Conservation (phyloP, 2,797 vertebrate genomes). For the Gadopsis bispinosus region DNA sequence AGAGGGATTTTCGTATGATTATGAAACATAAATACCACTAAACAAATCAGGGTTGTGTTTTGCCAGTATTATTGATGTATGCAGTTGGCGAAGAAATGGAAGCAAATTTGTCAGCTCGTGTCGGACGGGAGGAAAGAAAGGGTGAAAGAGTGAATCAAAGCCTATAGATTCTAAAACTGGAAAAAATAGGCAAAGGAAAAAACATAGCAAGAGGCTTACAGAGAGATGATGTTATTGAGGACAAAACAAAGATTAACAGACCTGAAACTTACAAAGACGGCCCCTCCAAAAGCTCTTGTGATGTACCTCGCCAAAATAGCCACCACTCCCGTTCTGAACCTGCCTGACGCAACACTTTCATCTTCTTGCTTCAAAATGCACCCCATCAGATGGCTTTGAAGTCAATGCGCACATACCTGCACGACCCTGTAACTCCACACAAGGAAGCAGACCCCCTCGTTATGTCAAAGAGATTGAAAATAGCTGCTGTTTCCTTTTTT, state of each 20-base stretch:
- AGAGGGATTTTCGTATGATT: conserved; percentile 60
- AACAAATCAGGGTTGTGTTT: conserved; percentile 49
- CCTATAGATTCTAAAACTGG: conserved; percentile 23
- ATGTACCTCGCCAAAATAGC: conserved; percentile 62
- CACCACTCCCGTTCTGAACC: conserved; percentile 58
- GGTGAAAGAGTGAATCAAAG: conserved; percentile 41
- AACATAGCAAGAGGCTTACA: conserved; percentile 26
- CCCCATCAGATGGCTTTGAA: conserved; percentile 81
- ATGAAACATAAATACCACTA: conserved; percentile 51
- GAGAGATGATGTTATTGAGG: conserved; percentile 52
- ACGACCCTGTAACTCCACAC: conserved; percentile 58
- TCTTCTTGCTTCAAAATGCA: conserved; percentile 75
- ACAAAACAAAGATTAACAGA: conserved; percentile 68
- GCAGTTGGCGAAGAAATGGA: conserved; percentile 26
- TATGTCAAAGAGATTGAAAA: conserved; percentile 74
- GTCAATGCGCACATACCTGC: conserved; percentile 70
- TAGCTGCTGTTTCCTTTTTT: conserved; percentile 51
- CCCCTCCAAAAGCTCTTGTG: conserved; percentile 56
- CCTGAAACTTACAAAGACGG: conserved; percentile 54
- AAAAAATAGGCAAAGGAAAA: conserved; percentile 23
- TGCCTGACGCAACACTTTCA: conserved; percentile 80
- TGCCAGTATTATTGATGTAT: conserved; percentile 13
- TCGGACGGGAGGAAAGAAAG: neutral
- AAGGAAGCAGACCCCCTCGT: conserved; percentile 76
- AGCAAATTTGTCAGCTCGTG: conserved; percentile 8